These are phyloP conservation scores for Myiotriccus ornatus DNA, from an alignment of 2,797 vertebrate genomes.

Conservation along the genomic window DNA sequence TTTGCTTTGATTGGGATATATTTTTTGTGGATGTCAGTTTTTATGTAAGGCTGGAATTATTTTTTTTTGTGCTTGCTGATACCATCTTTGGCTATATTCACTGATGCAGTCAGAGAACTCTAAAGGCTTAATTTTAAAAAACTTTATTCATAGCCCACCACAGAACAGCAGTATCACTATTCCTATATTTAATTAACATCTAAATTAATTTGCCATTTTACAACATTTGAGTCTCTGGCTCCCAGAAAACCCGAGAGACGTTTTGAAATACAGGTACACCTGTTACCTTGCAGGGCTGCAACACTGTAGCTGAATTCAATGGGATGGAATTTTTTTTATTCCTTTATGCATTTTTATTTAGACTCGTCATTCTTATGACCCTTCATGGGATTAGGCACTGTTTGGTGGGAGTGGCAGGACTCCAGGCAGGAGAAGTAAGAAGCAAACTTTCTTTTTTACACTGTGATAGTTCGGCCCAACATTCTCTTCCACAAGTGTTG, in stretches of 20 bases:
- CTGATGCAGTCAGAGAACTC: neutral
- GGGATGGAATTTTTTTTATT: neutral
- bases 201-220: neutral
- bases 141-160: neutral
- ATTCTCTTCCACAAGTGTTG: neutral
- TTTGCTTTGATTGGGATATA: neutral
- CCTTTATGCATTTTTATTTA: neutral
- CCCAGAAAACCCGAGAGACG: neutral
- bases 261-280: neutral
- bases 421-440: neutral
- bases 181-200: neutral
- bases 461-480: neutral
- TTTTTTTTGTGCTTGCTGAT: neutral
- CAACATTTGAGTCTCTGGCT: neutral
- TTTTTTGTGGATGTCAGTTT: neutral
- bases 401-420: neutral
- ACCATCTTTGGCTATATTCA: neutral
- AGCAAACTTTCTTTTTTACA: neutral
- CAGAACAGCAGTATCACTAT: neutral
- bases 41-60: neutral
- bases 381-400: neutral
- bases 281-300: neutral
- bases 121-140: neutral
- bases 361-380: neutral
- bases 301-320: neutral